A percentile compares a stretch with the other conserved stretches of the same genome.
Evolutionary conservation across 2,797 vertebrate species (phyloP).

Genomic region (Mormyrops attenuatus): DNA sequence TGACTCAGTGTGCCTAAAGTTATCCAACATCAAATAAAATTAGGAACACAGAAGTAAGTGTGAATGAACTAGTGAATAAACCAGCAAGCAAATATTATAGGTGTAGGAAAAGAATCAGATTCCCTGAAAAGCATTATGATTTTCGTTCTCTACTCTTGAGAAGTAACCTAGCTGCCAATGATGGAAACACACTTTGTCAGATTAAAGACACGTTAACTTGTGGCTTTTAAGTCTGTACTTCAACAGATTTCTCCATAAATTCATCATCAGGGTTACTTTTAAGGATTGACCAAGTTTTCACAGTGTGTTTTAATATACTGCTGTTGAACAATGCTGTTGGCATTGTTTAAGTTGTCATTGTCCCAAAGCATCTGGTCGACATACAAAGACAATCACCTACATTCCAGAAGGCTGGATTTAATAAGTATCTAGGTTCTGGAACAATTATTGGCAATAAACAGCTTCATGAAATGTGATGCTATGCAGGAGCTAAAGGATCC

Average conservation of each 20-base stretch:
- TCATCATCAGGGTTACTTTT: constrained; percentile 44
- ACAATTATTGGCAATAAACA: neutral
- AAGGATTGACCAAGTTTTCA: constrained; percentile 31
- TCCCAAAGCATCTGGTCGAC: neutral
- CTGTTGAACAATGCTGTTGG: neutral
- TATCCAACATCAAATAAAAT: neutral
- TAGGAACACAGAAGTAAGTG: neutral
- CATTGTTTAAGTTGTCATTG: neutral
- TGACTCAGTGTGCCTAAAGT: neutral
- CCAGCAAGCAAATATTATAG: neutral
- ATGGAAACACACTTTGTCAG: constrained; percentile 16
- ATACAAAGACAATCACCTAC: neutral
- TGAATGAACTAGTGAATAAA: neutral
- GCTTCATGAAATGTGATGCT: neutral
- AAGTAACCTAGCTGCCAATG: neutral
- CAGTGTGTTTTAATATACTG: neutral
- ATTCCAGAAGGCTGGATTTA: neutral
- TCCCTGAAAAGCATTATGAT: neutral
- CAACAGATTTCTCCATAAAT: constrained; percentile 38
- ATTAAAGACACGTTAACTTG: constrained; percentile 38
- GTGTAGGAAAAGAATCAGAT: neutral
- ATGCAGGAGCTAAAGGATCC: neutral
- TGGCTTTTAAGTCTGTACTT: constrained; percentile 34
- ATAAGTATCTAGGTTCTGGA: neutral
- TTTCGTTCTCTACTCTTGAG: constrained; percentile 6